These are phyloP conservation scores for Indicator indicator DNA, from an alignment of 2,113 vertebrate genomes.

Conservation along the genomic window DNA sequence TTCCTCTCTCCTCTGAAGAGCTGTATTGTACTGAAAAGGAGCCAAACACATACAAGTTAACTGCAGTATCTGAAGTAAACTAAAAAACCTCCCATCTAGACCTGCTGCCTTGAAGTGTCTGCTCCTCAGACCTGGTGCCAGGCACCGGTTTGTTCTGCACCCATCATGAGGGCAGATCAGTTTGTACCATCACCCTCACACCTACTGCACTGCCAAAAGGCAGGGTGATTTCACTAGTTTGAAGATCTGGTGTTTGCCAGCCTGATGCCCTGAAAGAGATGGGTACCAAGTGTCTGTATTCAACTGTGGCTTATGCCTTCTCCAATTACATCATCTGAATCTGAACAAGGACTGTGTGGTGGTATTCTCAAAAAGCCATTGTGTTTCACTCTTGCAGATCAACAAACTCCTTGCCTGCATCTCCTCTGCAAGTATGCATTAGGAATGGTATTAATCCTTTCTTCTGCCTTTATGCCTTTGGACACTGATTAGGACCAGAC, in stretches of 20 bases:
- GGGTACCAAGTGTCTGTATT: not conserved
- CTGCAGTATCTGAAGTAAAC: not conserved
- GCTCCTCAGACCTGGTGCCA: not conserved
- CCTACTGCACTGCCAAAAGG: not conserved
- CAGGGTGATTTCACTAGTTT: not conserved
- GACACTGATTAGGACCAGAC: not conserved
- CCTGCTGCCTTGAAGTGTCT: not conserved
- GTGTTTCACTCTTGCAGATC: not conserved
- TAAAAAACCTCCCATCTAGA: not conserved
- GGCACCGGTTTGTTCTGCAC: not conserved
- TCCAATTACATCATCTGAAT: not conserved
- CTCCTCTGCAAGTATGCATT: not conserved
- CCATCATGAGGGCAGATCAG: not conserved
- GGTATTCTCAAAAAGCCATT: not conserved
- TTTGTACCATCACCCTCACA: not conserved
- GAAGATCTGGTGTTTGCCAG: not conserved
- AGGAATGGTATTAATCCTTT: not conserved
- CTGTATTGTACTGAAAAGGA: not conserved
- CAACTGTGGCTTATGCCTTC: not conserved
- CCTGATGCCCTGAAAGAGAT: not conserved
- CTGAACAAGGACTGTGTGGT: not conserved
- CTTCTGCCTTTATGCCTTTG: not conserved
- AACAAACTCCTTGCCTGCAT: not conserved
- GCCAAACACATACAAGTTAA: accelerated
- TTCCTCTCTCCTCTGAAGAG: not conserved